These are phyloP conservation scores for Pachycephus smyrnensis DNA, from an alignment of 2,888 invertebrate species.

Conservation along the genomic window DNA sequence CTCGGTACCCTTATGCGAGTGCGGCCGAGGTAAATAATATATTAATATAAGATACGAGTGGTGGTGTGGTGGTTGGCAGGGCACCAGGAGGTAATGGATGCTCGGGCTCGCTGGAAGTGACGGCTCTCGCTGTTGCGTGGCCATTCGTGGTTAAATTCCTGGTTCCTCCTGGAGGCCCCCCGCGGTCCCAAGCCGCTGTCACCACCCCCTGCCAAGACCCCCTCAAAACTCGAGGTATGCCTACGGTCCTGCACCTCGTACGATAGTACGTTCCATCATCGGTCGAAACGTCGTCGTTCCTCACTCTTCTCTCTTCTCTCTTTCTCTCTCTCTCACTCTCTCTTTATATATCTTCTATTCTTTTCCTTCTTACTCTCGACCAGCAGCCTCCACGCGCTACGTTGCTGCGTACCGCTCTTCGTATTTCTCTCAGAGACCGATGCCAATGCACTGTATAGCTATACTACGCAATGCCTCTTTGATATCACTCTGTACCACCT, in stretches of 20 bases:
- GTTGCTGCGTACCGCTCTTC: not conserved
- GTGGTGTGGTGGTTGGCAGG: slow-evolving; percentile 59
- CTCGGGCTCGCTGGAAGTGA: slow-evolving; percentile 64
- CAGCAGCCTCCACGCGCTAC: not conserved
- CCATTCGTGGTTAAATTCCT: slow-evolving; percentile 67
- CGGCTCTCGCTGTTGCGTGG: slow-evolving; percentile 66
- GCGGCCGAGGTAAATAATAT: slow-evolving; percentile 62
- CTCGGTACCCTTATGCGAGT: slow-evolving; percentile 20
- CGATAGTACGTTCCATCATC: slow-evolving; percentile 37
- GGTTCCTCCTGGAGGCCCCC: slow-evolving; percentile 73
- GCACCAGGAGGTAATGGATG: slow-evolving; percentile 67
- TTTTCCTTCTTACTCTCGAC: not conserved
- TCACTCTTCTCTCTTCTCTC: not conserved
- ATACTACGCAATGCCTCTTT: not conserved
- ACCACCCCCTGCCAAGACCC: slow-evolving; percentile 67
- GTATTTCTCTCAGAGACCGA: not conserved
- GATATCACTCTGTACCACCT: not conserved
- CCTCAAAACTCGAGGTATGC: slow-evolving; percentile 49
- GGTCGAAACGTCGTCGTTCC: slow-evolving; percentile 13
- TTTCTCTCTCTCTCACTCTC: not conserved
- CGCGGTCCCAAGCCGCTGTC: slow-evolving; percentile 66
- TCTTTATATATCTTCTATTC: slow-evolving; percentile 1
- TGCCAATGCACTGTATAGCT: not conserved
- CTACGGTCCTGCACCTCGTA: slow-evolving; percentile 28
- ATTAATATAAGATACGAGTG: slow-evolving; percentile 65